phyloP scores from a whole-genome alignment of 53 echinoderm and acorn worm species.

The Echinometra lucunter region DNA sequence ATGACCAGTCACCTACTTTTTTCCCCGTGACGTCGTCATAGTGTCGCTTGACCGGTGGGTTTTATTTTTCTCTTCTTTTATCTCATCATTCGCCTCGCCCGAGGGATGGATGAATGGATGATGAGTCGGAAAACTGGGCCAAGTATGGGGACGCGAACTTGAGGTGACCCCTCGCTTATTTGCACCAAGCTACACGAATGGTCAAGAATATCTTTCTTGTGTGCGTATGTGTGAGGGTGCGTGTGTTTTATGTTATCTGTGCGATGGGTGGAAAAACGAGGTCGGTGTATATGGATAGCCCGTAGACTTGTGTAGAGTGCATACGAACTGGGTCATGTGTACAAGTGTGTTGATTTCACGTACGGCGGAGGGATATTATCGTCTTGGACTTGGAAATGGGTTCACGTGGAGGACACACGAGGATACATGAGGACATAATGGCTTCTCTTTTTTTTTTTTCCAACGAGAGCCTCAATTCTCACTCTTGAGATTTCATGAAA shows the following conservation, averaged over 20 bases:
- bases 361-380: conserved; percentile 8
- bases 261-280: not conserved
- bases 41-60: conserved; percentile 9
- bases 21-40: not conserved
- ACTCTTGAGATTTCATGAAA: not conserved
- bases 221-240: not conserved
- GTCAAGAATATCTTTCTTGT: not conserved
- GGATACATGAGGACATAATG: conserved; percentile 7
- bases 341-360: not conserved
- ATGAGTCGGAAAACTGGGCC: conserved; percentile 7
- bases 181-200: conserved; percentile 1
- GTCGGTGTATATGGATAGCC: not conserved
- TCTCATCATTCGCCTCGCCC: not conserved
- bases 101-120: not conserved
- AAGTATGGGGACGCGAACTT: conserved; percentile 26
- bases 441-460: not conserved
- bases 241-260: not conserved
- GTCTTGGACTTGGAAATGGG: not conserved
- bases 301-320: not conserved
- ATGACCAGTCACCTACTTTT: conserved; percentile 47
- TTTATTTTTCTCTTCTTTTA: not conserved
- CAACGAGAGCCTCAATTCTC: not conserved
- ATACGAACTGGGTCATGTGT: not conserved
- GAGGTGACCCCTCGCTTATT: not conserved
- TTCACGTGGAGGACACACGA: not conserved